Evolutionary conservation across 2,888 invertebrate genomes (phyloP).

Genomic region (Cephonodes hylas): DNA sequence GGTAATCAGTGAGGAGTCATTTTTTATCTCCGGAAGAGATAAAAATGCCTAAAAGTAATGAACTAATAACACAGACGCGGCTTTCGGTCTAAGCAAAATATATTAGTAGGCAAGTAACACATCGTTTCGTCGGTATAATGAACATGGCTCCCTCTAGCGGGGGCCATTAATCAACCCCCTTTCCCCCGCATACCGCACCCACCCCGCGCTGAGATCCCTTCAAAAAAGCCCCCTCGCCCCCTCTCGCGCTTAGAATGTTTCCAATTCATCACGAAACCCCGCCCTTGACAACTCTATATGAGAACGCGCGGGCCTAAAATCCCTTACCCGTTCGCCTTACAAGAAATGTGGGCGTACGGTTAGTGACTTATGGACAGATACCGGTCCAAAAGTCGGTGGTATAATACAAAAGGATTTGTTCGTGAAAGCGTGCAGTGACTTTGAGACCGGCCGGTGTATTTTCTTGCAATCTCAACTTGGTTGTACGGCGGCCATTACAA

Average conservation of each 20-base stretch:
- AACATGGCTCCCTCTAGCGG: constrained; percentile 77
- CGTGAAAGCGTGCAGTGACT: constrained; percentile 38
- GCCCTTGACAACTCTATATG: constrained; percentile 84
- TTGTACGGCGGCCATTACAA: constrained; percentile 67
- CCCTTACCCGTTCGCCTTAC: constrained; percentile 42
- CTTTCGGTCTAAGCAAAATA: constrained; percentile 68
- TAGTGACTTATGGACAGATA: constrained; percentile 34
- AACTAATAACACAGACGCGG: constrained; percentile 64
- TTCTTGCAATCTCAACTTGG: constrained; percentile 63
- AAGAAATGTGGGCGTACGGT: constrained; percentile 23
- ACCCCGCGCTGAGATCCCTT: constrained; percentile 58
- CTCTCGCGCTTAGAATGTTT: constrained; percentile 72
- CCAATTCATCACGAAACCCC: constrained; percentile 82
- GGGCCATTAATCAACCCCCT: constrained; percentile 73
- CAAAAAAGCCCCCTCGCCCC: constrained; percentile 67
- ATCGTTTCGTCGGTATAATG: constrained; percentile 77
- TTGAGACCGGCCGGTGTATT: constrained; percentile 56
- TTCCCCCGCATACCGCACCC: constrained; percentile 47
- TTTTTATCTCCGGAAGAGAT: constrained; percentile 71
- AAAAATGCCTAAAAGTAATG: constrained; percentile 75
- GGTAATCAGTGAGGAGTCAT: constrained; percentile 58
- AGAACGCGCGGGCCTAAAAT: constrained; percentile 60
- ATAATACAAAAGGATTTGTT: constrained; percentile 2
- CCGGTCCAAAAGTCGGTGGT: constrained; percentile 31
- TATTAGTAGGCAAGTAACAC: constrained; percentile 78